Evolutionary conservation across 2,888 invertebrate species (phyloP).

Genomic region (Acholoe squamosa): DNA sequence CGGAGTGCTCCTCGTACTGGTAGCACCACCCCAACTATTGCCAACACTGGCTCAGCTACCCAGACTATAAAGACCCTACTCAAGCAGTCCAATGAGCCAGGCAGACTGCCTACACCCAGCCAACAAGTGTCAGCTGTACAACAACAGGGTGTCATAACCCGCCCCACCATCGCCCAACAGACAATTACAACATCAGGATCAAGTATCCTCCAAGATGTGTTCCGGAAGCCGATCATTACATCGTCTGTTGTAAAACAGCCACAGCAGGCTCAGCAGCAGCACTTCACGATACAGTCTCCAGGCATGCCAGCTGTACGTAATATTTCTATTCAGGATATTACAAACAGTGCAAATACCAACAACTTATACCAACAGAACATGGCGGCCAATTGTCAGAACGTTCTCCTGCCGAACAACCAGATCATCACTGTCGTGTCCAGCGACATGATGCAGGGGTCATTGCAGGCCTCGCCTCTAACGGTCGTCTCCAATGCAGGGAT

Average conservation of each 20-base stretch:
- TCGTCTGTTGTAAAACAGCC: background rate
- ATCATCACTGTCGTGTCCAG: slow-evolving; percentile 28
- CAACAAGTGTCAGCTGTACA: background rate
- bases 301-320: background rate
- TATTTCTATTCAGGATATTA: background rate
- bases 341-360: background rate
- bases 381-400: slow-evolving; percentile 22
- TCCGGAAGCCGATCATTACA: background rate
- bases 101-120: background rate
- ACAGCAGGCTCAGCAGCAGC: slow-evolving; percentile 39
- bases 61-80: background rate
- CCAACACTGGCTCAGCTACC: background rate
- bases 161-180: background rate
- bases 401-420: slow-evolving; percentile 34
- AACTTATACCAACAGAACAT: background rate
- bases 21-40: background rate
- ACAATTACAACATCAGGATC: background rate
- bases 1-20: background rate
- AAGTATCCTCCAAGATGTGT: background rate
- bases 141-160: background rate
- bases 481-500: background rate
- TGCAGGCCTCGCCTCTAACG: background rate
- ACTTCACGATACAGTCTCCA: background rate
- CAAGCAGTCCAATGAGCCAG: background rate
- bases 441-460: background rate